Evolutionary conservation across 1,140 invertebrate species (phyloP).

Genomic region (Trachymyrmex septentrionalis): DNA sequence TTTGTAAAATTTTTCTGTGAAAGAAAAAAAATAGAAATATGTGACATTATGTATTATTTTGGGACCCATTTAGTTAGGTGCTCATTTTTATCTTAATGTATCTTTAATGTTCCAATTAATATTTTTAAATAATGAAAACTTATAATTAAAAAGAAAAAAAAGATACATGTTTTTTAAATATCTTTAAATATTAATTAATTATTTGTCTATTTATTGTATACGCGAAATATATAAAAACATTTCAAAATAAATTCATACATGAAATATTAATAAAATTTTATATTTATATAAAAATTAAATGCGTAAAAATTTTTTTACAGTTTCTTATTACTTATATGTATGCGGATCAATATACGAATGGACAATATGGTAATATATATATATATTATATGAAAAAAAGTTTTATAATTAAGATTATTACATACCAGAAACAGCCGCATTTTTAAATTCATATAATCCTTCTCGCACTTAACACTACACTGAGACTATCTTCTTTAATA

Average conservation of each 20-base stretch:
- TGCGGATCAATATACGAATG: not conserved
- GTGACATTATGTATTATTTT: too few species aligned
- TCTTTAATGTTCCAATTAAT: not conserved
- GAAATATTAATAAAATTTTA: not conserved
- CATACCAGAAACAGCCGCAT: conserved; percentile 80
- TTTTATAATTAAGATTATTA: conserved; percentile 50
- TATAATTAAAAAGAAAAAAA: not conserved
- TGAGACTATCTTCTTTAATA: conserved; percentile 29
- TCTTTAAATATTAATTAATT: not conserved
- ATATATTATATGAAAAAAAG: not conserved
- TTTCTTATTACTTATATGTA: not conserved
- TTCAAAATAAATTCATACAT: not conserved
- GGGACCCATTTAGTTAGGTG: too few species aligned
- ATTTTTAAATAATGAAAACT: not conserved
- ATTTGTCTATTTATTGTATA: not conserved
- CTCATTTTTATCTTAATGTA: not conserved
- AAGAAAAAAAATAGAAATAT: too few species aligned
- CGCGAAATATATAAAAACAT: not conserved
- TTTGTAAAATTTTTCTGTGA: too few species aligned
- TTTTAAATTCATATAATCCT: conserved; percentile 70
- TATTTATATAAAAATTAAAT: not conserved
- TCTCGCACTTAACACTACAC: conserved; percentile 78
- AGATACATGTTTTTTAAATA: not conserved
- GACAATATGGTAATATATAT: not conserved
- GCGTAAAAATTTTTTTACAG: not conserved